Evolutionary conservation across 2,888 invertebrate genomes (phyloP), one percentile per base, ranked within the genome.

Genomic region (Aporophyla nigra): DNA sequence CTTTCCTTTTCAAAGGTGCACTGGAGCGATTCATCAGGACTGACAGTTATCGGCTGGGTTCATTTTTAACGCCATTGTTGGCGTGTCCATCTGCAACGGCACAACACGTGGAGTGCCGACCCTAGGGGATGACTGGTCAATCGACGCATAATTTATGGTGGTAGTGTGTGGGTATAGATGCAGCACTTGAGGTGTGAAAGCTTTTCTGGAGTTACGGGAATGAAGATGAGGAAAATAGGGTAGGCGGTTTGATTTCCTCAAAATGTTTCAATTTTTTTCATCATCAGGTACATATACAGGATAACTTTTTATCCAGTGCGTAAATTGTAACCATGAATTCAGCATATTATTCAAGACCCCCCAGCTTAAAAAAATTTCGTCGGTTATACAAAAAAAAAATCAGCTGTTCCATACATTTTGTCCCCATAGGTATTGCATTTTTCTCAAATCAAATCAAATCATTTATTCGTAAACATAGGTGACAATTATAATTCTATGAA

Each of bases 11-110:
- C 87, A 80, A 76, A 87, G 86, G 85, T 91, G 92, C 92, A 92
- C 81, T 82, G 92, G 86, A 91, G 91, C 93, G 92, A 94, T 95
- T 93, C 91, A 95, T 96, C 93, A 91, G 84, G 68, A 77, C 92
- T 90, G 95, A 94, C 94, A 94, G 94, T 87, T 89, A 92, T 91
- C 91, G 90, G 89, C 89, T 80, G 87, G 87, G 91, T 92, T 93
- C 96, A 96, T 96, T 96, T 96, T 96, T 96, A 95, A 96, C 95
- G 91, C 89, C 89, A 92, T 95, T 96, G 95, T 96, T 88, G 90
- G 91, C 87, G 90, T 94, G 95, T 94, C 95, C 92, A 90, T 86
- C 89, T 80, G 78, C 79, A 83, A 87, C 89, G 91, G 91, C 90
- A 90, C 87, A 83, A 83, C 82, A 86, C 78, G 89, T 86, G 63